These are phyloP conservation scores for Botia kubotai DNA, from an alignment of 2,797 vertebrate species.

Conservation along the genomic window DNA sequence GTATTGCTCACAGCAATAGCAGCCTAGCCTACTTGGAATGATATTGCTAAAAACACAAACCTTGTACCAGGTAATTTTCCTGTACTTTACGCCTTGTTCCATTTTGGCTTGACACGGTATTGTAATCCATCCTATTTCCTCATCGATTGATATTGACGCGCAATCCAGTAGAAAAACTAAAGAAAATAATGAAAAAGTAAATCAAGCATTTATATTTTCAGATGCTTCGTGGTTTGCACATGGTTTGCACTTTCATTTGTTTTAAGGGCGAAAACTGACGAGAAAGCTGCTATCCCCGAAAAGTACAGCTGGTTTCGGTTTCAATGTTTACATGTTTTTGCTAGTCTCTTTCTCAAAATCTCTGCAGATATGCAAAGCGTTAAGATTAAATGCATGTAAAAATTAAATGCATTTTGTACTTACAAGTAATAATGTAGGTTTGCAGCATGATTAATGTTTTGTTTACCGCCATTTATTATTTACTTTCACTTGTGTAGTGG, in stretches of 20 bases:
- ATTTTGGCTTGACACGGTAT: constrained; percentile 45
- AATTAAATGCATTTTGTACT: neutral
- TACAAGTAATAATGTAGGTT: neutral
- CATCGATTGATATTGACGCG: neutral
- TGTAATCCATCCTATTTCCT: neutral
- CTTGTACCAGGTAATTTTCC: constrained; percentile 58
- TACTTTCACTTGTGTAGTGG: neutral
- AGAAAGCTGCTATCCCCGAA: too few species aligned
- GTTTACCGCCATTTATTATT: neutral
- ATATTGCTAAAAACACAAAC: constrained; percentile 14
- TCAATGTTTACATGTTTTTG: neutral
- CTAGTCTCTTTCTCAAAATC: neutral
- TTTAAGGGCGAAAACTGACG: too few species aligned
- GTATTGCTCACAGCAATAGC: too few species aligned
- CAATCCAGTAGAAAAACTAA: constrained; percentile 39
- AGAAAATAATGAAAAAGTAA: neutral
- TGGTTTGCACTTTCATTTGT: too few species aligned
- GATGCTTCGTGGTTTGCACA: neutral
- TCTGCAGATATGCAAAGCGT: neutral
- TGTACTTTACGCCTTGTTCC: constrained; percentile 46
- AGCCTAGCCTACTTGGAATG: neutral
- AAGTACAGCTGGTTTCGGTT: too few species aligned
- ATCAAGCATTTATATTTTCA: neutral
- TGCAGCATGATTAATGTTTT: neutral
- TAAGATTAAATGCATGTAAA: neutral